These are phyloP conservation scores for Danaus chrysippus DNA, from an alignment of 2,888 invertebrate species.

Conservation along the genomic window DNA sequence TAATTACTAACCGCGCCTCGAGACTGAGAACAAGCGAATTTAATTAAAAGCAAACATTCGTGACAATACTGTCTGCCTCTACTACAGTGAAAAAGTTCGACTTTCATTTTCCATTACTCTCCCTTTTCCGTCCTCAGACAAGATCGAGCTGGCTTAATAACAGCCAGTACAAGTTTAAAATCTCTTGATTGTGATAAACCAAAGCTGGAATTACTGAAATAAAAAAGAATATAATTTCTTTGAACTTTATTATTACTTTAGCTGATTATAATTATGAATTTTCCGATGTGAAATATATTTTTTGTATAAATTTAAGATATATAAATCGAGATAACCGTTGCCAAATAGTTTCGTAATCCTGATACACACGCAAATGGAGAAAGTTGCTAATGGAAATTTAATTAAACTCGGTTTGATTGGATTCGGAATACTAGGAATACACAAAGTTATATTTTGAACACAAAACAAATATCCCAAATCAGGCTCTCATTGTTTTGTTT, in stretches of 20 bases:
- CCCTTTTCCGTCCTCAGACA: constrained; percentile 20
- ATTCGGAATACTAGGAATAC: constrained; percentile 29
- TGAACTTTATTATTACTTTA: neutral
- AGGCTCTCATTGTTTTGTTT: too few species aligned
- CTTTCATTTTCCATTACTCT: constrained; percentile 21
- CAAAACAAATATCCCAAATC: neutral
- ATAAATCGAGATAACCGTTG: neutral
- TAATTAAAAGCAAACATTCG: constrained; percentile 36
- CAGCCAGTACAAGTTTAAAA: neutral
- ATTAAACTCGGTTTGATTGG: constrained; percentile 40
- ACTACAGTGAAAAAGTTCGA: constrained; percentile 18
- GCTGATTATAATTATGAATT: too few species aligned
- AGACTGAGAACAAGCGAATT: constrained; percentile 29
- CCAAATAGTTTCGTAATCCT: constrained; percentile 14
- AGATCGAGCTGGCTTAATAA: constrained; percentile 18
- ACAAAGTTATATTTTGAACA: neutral
- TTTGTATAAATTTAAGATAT: neutral
- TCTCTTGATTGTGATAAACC: neutral
- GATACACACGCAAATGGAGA: constrained; percentile 18
- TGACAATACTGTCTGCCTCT: constrained; percentile 25
- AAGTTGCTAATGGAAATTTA: constrained; percentile 39
- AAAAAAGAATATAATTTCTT: too few species aligned
- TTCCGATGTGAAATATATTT: too few species aligned
- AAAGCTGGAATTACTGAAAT: too few species aligned
- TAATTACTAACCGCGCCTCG: constrained; percentile 32